phyloP scores from a whole-genome alignment of 2,113 vertebrate species.

The Neofelis nebulosa region DNA sequence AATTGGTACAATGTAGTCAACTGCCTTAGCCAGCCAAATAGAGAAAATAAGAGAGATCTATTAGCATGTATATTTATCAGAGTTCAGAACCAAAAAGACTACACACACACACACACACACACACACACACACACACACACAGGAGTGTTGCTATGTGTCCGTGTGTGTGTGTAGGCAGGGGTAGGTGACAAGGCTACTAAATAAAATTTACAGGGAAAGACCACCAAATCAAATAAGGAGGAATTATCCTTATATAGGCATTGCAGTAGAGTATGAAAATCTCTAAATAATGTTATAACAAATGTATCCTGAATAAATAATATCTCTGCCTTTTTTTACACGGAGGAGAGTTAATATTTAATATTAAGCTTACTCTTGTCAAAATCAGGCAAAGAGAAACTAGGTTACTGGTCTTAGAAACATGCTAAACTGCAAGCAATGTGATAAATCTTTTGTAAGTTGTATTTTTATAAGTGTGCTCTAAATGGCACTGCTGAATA shows the following conservation, averaged over 20 bases:
- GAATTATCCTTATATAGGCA: not conserved
- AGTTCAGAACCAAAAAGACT: not conserved
- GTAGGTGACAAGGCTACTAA: not conserved
- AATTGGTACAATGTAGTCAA: not conserved
- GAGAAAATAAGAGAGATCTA: not conserved
- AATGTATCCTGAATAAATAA: conserved; percentile 60
- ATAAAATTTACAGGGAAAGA: not conserved
- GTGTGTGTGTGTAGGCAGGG: not conserved
- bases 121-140: no score
- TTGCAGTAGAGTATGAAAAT: not conserved
- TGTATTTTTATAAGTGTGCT: conserved; percentile 73
- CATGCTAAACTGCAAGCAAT: conserved; percentile 9
- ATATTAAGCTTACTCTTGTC: conserved; percentile 70
- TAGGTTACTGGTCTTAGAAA: conserved; percentile 58
- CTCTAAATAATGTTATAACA: not conserved
- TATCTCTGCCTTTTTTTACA: conserved; percentile 18
- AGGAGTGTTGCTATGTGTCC: not conserved
- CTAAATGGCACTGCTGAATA: conserved; percentile 44
- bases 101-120: no score
- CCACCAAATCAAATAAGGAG: conserved; percentile 29
- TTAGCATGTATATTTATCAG: not conserved
- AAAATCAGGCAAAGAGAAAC: conserved; percentile 36
- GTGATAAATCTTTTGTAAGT: conserved; percentile 79
- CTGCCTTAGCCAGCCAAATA: not conserved
- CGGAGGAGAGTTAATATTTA: conserved; percentile 55